These are phyloP conservation scores for Drosophila bunnanda DNA, from an alignment of 2,888 invertebrate species.

Conservation along the genomic window DNA sequence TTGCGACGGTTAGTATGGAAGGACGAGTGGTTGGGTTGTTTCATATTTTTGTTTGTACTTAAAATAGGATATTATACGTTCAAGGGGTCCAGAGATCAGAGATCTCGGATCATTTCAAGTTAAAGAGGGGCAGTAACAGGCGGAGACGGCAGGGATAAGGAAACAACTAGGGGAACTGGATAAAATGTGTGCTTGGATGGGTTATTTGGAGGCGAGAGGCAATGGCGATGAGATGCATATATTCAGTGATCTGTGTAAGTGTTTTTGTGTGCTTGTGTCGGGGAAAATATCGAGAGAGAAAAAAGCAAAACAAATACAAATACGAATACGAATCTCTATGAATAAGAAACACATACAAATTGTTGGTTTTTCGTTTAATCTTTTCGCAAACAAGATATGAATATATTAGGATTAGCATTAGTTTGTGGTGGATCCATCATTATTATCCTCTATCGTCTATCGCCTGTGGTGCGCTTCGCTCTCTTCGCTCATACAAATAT, in stretches of 20 bases:
- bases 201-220: background rate
- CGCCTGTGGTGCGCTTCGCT: conserved; percentile 1
- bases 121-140: conserved; percentile 1
- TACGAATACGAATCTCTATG: conserved; percentile 15
- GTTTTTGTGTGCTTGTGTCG: conserved; percentile 1
- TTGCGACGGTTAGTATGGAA: background rate
- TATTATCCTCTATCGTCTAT: conserved; percentile 24
- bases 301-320: background rate
- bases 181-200: background rate
- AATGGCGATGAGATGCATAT: background rate
- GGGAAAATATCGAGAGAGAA: conserved; percentile 1
- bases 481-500: conserved; percentile 9
- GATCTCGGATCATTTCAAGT: background rate
- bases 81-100: background rate
- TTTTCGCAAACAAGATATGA: conserved; percentile 77
- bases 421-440: conserved; percentile 34
- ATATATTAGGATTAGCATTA: conserved; percentile 54
- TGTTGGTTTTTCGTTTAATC: conserved; percentile 72
- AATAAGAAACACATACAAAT: conserved; percentile 81
- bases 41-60: background rate
- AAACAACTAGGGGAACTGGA: background rate
- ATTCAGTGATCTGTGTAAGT: background rate
- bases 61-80: background rate
- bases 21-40: conserved; percentile 5
- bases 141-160: background rate